Evolutionary conservation across 2,797 vertebrate genomes (phyloP).

Genomic region (Anas capensis): DNA sequence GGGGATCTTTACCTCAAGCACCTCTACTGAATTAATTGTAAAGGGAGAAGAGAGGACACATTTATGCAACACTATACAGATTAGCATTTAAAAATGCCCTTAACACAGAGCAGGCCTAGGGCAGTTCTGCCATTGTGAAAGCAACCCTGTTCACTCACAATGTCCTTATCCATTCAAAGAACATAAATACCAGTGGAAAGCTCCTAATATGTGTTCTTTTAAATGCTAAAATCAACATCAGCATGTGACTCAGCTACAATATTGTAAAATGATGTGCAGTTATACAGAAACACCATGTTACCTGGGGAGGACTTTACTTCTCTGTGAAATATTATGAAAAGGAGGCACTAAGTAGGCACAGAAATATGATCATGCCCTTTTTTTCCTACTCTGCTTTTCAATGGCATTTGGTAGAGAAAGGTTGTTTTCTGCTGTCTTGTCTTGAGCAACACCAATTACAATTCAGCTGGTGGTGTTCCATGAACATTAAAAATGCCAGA

Average conservation of each 20-base stretch:
- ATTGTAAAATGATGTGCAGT: neutral
- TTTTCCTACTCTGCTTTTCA: neutral
- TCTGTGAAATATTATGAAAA: neutral
- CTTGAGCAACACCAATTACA: neutral
- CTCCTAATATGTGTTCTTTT: neutral
- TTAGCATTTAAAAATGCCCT: neutral
- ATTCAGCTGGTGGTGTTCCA: constrained; percentile 9
- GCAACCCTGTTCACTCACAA: neutral
- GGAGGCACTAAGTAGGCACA: neutral
- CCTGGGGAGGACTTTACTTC: neutral
- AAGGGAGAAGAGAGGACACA: neutral
- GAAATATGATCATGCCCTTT: neutral
- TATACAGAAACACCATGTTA: neutral
- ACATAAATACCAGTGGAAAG: neutral
- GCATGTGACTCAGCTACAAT: neutral
- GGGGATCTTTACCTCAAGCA: neutral
- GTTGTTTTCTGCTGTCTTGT: neutral
- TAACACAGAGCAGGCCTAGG: neutral
- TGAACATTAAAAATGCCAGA: constrained; percentile 55
- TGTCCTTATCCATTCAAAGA: neutral
- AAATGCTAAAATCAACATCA: neutral
- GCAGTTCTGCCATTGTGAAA: neutral
- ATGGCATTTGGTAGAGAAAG: neutral
- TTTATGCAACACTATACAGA: neutral
- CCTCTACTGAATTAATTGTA: neutral